Percentiles rank a stretch among this genome's conserved stretches.
phyloP scores from a whole-genome alignment of 2,797 vertebrate species.

The Arnoldichthys spilopterus region DNA sequence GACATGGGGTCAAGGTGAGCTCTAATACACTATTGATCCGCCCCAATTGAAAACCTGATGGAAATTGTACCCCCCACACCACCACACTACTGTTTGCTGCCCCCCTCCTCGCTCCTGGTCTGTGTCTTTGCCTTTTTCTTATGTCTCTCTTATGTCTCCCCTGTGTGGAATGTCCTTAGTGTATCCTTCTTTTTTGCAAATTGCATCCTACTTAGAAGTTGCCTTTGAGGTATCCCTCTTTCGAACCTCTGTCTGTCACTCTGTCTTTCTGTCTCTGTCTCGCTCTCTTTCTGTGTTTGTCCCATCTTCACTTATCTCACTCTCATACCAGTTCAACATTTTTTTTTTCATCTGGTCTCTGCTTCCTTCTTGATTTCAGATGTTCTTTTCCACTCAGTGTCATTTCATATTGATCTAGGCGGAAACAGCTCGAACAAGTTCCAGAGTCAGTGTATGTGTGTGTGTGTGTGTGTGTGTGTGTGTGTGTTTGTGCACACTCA shows the following conservation, averaged over 20 bases:
- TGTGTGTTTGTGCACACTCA: conserved; percentile 64
- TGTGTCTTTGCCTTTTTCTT: conserved; percentile 59
- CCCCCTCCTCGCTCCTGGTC: conserved; percentile 47
- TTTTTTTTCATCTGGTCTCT: conserved; percentile 48
- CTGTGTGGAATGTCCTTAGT: conserved; percentile 51
- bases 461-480: conserved; percentile 32
- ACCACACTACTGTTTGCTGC: conserved; percentile 48
- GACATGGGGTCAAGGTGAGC: conserved; percentile 86
- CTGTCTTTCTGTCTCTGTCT: conserved; percentile 26
- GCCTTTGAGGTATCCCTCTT: conserved; percentile 48
- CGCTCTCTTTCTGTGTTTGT: conserved; percentile 46
- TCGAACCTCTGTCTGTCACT: conserved; percentile 1
- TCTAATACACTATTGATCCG: conserved; percentile 89
- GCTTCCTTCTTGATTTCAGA: conserved; percentile 51
- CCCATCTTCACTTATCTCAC: conserved; percentile 19
- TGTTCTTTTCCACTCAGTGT: conserved; percentile 66
- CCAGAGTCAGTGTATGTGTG: conserved; percentile 47
- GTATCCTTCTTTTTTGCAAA: conserved; percentile 52
- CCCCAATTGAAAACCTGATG: conserved; percentile 89
- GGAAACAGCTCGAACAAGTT: conserved; percentile 73
- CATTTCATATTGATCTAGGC: conserved; percentile 79
- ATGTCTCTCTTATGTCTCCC: conserved; percentile 54
- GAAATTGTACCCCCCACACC: conserved; percentile 82
- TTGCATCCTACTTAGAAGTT: conserved; percentile 51
- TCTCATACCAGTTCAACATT: conserved; percentile 55